A percentile compares a stretch with the other conserved stretches of the same genome.
Conservation (phyloP, 2,113 vertebrate species). For the Trochalopteron elliotii region DNA sequence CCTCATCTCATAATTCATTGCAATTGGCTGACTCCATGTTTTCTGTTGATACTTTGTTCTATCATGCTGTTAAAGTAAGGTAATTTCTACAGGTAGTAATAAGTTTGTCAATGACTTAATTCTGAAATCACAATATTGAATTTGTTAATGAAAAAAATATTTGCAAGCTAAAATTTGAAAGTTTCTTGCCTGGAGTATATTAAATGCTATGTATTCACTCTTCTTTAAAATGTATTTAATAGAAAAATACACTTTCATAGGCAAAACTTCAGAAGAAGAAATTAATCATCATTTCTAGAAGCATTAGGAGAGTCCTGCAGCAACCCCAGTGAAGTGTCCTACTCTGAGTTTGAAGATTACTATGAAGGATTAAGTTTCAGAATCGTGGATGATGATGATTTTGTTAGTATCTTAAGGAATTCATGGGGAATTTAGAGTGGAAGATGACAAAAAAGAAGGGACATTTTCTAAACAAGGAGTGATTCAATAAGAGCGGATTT, state of each 20-base stretch:
- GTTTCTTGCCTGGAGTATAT: not conserved
- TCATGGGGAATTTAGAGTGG: constrained; percentile 78
- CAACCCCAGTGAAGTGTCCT: constrained; percentile 73
- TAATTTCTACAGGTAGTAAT: not conserved
- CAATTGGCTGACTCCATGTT: not conserved
- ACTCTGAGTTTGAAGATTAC: constrained; percentile 83
- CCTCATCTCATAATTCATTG: not conserved
- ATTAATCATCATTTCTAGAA: constrained; percentile 75
- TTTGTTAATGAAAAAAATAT: not conserved
- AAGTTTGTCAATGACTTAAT: not conserved
- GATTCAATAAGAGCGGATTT: not conserved
- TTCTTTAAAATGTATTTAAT: constrained; percentile 4
- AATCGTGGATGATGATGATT: constrained; percentile 75
- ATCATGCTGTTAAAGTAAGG: not conserved
- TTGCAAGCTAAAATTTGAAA: not conserved
- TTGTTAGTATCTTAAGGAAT: constrained; percentile 73
- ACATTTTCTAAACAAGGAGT: not conserved
- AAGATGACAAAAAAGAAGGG: not conserved
- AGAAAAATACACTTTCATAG: constrained; percentile 57
- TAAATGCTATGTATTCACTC: not conserved
- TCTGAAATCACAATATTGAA: not conserved
- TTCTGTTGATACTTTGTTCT: not conserved
- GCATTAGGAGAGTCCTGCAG: constrained; percentile 70
- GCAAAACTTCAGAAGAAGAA: constrained; percentile 74
- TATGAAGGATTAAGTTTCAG: constrained; percentile 82